Percentiles rank a stretch among this genome's conserved stretches.
These are phyloP conservation scores for Nesogale talazaci DNA, from an alignment of 2,113 vertebrate genomes.

Conservation along the genomic window DNA sequence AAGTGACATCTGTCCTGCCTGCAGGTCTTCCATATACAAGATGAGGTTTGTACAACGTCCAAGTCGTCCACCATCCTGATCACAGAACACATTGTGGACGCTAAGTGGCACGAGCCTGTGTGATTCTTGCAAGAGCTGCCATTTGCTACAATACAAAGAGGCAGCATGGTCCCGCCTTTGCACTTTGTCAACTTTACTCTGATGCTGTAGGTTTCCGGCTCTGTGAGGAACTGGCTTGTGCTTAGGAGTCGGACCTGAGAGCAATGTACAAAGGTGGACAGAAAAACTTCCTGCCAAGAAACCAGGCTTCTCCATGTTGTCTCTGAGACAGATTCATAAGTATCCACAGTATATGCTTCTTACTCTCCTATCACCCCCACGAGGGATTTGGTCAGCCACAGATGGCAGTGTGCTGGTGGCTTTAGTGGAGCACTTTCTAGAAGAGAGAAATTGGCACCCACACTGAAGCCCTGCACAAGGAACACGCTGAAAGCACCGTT, in stretches of 20 bases:
- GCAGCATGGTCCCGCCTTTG: not conserved
- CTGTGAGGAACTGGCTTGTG: not conserved
- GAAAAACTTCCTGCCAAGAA: not conserved
- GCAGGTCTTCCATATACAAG: too few species aligned
- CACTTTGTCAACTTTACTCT: not conserved
- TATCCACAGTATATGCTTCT: not conserved
- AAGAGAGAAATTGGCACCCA: not conserved
- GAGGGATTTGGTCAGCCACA: not conserved
- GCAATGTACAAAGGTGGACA: not conserved
- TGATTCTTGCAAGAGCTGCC: too few species aligned
- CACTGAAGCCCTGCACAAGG: conserved; percentile 32
- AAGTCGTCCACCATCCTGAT: too few species aligned
- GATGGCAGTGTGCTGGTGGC: not conserved
- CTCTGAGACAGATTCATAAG: not conserved
- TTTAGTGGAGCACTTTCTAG: conserved; percentile 47
- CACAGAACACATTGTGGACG: too few species aligned
- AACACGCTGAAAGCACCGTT: not conserved
- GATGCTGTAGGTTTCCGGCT: not conserved
- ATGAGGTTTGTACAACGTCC: too few species aligned
- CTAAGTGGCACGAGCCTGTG: too few species aligned
- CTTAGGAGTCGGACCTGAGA: not conserved
- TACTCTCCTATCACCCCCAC: not conserved
- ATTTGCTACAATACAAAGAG: not conserved
- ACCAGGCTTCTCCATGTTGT: not conserved
- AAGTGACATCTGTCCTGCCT: too few species aligned